Percentiles rank a stretch among this genome's conserved stretches.
These are phyloP conservation scores for Drosophila mercatorum DNA, from an alignment of 2,888 invertebrate genomes.

Conservation along the genomic window DNA sequence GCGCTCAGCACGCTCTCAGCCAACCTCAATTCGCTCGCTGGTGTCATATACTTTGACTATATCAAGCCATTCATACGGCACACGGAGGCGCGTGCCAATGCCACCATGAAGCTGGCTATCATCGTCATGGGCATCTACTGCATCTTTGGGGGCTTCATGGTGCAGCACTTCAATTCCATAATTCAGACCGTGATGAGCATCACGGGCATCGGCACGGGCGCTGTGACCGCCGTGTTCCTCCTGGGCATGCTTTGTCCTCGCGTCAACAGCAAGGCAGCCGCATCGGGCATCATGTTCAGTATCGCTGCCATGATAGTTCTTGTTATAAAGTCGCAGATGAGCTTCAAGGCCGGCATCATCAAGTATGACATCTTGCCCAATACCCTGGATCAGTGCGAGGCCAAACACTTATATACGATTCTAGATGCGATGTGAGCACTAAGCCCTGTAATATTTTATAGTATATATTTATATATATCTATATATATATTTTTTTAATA, in stretches of 20 bases:
- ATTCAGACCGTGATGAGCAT: slow-evolving; percentile 85
- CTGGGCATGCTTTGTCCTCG: slow-evolving; percentile 89
- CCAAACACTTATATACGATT: slow-evolving; percentile 52
- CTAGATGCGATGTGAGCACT: slow-evolving; percentile 63
- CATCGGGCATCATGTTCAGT: slow-evolving; percentile 74
- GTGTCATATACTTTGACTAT: slow-evolving; percentile 87
- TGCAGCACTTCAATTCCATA: slow-evolving; percentile 85
- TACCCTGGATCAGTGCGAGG: slow-evolving; percentile 74
- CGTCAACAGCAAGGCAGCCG: slow-evolving; percentile 85
- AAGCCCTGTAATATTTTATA: neutral
- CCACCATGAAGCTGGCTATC: slow-evolving; percentile 85
- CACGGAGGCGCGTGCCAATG: slow-evolving; percentile 85
- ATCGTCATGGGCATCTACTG: slow-evolving; percentile 86
- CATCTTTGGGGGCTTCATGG: slow-evolving; percentile 86
- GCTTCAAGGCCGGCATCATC: slow-evolving; percentile 66
- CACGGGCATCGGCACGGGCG: slow-evolving; percentile 86
- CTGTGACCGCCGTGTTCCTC: slow-evolving; percentile 88
- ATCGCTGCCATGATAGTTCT: slow-evolving; percentile 74
- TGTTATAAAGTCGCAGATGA: slow-evolving; percentile 73
- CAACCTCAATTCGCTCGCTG: slow-evolving; percentile 86
- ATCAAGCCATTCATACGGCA: slow-evolving; percentile 84
- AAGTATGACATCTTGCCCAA: slow-evolving; percentile 76
- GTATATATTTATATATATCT: neutral
- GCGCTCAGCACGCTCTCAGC: slow-evolving; percentile 87
- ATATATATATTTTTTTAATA: neutral